Percentiles rank a stretch among this genome's conserved stretches.
phyloP scores from a whole-genome alignment of 2,888 invertebrate species.

The Sinopyrophorus schimmeli region DNA sequence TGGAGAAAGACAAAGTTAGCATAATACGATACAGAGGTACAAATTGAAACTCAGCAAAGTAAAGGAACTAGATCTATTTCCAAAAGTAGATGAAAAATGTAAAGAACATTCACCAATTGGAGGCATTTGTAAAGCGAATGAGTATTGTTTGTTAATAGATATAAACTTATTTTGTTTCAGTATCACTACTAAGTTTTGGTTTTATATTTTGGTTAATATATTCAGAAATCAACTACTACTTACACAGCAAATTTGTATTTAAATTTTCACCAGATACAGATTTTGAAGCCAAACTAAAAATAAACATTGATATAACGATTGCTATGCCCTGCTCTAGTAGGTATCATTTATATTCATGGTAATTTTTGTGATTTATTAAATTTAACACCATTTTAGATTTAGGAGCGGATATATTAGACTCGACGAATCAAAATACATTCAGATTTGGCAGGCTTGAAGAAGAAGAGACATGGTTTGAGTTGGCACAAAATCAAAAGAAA shows the following conservation, averaged over 20 bases:
- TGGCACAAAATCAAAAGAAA: slow-evolving; percentile 72
- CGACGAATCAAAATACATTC: slow-evolving; percentile 86
- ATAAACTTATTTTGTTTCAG: slow-evolving; percentile 52
- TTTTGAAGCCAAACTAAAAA: slow-evolving; percentile 83
- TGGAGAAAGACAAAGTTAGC: slow-evolving; percentile 50
- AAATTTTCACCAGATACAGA: slow-evolving; percentile 90
- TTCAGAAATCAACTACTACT: slow-evolving; percentile 83
- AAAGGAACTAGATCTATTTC: slow-evolving; percentile 91
- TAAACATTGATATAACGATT: slow-evolving; percentile 94
- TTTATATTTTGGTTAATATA: slow-evolving; percentile 79
- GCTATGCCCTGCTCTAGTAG: slow-evolving; percentile 90
- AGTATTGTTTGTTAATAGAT: no score
- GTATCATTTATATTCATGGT: no score
- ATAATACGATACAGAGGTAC: slow-evolving; percentile 61
- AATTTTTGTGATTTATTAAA: slow-evolving; percentile 3
- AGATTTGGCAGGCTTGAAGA: slow-evolving; percentile 82
- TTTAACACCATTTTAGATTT: slow-evolving; percentile 59
- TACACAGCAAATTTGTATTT: slow-evolving; percentile 79
- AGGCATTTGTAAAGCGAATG: slow-evolving; percentile 82
- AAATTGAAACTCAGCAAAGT: slow-evolving; percentile 73
- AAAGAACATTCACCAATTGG: slow-evolving; percentile 88
- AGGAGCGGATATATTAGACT: slow-evolving; percentile 92
- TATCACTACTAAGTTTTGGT: slow-evolving; percentile 75
- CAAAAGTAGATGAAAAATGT: slow-evolving; percentile 90
- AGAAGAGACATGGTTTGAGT: slow-evolving; percentile 87